Percentiles rank a stretch among this genome's conserved stretches.
These are phyloP conservation scores for Drosophila anceps DNA, from an alignment of 2,888 invertebrate genomes.

Conservation along the genomic window DNA sequence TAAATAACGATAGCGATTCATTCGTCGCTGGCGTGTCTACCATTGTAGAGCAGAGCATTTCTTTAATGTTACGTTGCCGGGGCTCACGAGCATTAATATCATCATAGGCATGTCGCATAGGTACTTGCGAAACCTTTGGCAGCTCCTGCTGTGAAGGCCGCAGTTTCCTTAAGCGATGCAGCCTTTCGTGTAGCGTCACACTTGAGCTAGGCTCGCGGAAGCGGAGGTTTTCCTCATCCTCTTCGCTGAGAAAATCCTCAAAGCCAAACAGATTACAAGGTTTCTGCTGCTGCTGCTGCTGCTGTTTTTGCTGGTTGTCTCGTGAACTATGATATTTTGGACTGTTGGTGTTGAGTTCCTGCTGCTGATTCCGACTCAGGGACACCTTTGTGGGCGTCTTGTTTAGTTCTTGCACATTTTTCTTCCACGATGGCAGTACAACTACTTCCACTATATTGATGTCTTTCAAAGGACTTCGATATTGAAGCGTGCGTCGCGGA, in stretches of 20 bases:
- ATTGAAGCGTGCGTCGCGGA: conserved; percentile 63
- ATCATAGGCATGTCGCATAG: conserved; percentile 56
- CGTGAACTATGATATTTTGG: background rate
- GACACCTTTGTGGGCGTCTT: conserved; percentile 25
- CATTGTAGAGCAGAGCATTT: conserved; percentile 83
- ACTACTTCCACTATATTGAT: conserved; percentile 83
- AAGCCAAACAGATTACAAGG: conserved; percentile 76
- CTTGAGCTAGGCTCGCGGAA: conserved; percentile 12
- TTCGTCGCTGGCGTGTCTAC: conserved; percentile 27
- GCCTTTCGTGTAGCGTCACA: conserved; percentile 63
- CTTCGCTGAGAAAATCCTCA: conserved; percentile 72
- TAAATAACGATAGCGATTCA: conserved; percentile 68
- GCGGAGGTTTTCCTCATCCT: conserved; percentile 3
- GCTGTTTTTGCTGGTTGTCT: background rate
- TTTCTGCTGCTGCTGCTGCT: conserved; percentile 1
- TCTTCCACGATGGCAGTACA: conserved; percentile 74
- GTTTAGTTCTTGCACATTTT: conserved; percentile 32
- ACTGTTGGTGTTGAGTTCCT: conserved; percentile 8
- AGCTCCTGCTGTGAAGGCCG: conserved; percentile 62
- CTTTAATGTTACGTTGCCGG: conserved; percentile 71
- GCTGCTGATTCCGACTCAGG: conserved; percentile 10
- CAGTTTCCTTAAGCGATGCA: conserved; percentile 67
- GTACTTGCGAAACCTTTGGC: conserved; percentile 29
- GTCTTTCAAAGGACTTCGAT: conserved; percentile 80
- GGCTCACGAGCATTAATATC: conserved; percentile 26